Base-by-base conservation (phyloP, 1,140 invertebrate species). In the Eumeta japonica region DNA sequence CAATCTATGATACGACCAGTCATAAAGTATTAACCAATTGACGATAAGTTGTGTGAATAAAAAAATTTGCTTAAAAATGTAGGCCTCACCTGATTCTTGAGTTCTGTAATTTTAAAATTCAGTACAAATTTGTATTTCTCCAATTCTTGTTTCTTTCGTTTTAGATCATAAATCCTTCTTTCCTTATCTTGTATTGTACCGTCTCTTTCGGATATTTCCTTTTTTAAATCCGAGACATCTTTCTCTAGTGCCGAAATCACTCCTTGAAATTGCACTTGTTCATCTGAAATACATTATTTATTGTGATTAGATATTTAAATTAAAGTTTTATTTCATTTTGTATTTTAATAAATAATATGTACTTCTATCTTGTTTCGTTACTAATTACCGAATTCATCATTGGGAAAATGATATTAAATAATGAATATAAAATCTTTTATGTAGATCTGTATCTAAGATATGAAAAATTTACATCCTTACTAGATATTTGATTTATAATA, bases 121-220 rank as follows among this genome's bases (percentile, higher is more conserved):
- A 94, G 65, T 10, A 94, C 88, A 65, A 91, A 92, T 59, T 91
- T 93, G 50, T 88, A 91, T 58, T 94, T 95, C 54, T 94, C 90
- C 37, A 94, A 58, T 62, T 94, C 90, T 54, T 90, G 85, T 55
- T 92, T 94, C 53, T 85, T 90, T 34, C 85, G 82, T 58, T 90
- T 87, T 37, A 94, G 63, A 43, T 92, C 89, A 47, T 83, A 84
- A 38, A 95, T 90, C 43, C 83, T 75, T 55, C 86, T 88, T 67
- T 94, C 91, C 61, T 92, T 94, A 20, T 89, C 85, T 46, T 87
- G 83, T 45, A 94, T 90, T 1, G 83, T 87, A 1, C 79, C 73
- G 58, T 94, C 90, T 41, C 88, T 81, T 57, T 93, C 88, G 2
- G 79, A 67, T 20, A 95, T 82, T 59, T 88, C 87, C 55, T 82